phyloP scores from a whole-genome alignment of 2,888 invertebrate genomes.

The Cryptocephalus moraei region DNA sequence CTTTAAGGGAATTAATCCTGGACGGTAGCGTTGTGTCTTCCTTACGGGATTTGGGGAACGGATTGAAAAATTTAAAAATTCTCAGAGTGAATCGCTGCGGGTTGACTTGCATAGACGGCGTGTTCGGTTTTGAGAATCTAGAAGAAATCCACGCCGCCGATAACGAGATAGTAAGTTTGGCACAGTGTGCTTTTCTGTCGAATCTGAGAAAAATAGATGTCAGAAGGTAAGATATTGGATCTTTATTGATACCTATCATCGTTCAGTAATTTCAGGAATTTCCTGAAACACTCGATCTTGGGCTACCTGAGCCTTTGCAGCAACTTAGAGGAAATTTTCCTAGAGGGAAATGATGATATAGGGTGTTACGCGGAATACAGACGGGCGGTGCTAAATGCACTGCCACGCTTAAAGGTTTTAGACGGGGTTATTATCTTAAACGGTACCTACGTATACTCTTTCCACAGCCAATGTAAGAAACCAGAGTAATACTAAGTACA shows the following conservation, averaged over 20 bases:
- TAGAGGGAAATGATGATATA: slow-evolving; percentile 36
- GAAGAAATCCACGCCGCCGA: slow-evolving; percentile 52
- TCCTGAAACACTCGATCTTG: slow-evolving; percentile 26
- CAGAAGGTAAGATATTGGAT: slow-evolving; percentile 26
- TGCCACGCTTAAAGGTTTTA: neutral
- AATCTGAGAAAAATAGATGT: slow-evolving; percentile 40
- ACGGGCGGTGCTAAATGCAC: neutral
- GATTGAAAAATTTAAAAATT: slow-evolving; percentile 48
- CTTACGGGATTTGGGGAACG: slow-evolving; percentile 57
- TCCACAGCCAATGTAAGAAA: too few species aligned
- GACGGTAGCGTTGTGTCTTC: slow-evolving; percentile 59
- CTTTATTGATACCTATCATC: neutral
- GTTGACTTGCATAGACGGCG: slow-evolving; percentile 55
- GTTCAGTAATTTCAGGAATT: slow-evolving; percentile 26
- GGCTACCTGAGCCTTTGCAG: slow-evolving; percentile 33
- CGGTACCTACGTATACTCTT: too few species aligned
- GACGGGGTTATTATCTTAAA: neutral
- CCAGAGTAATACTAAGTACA: too few species aligned
- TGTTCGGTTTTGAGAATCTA: slow-evolving; percentile 51
- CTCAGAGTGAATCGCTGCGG: slow-evolving; percentile 54
- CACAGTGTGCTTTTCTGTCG: slow-evolving; percentile 48
- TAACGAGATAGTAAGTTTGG: slow-evolving; percentile 52
- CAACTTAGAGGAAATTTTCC: slow-evolving; percentile 27
- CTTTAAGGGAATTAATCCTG: slow-evolving; percentile 48
- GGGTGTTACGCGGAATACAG: neutral